Conservation (phyloP, 2,797 vertebrate species). For the Euthynnus affinis region DNA sequence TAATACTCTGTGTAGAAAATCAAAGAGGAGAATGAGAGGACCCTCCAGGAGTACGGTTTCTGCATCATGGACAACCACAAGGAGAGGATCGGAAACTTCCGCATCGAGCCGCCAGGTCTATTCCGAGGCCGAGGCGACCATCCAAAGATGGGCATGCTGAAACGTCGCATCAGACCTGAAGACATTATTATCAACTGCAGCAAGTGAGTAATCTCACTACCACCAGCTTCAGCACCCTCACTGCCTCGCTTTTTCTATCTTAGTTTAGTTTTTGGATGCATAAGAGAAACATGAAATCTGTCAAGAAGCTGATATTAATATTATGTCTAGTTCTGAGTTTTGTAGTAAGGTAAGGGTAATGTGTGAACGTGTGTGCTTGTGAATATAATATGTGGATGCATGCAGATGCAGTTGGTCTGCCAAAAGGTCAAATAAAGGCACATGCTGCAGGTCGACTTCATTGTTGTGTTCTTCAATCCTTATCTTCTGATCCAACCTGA, state of each 20-base stretch:
- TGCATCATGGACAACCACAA: conserved; percentile 98
- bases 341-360: background rate
- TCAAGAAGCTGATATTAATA: background rate
- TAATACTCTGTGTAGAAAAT: conserved; percentile 88
- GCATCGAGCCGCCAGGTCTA: conserved; percentile 94
- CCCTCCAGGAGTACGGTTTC: conserved; percentile 94
- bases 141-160: conserved; percentile 97
- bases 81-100: conserved; percentile 96
- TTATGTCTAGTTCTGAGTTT: conserved; percentile 15
- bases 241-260: background rate
- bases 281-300: background rate
- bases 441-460: background rate
- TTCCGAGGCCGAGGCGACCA: conserved; percentile 96
- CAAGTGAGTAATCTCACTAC: conserved; percentile 88
- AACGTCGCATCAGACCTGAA: conserved; percentile 92
- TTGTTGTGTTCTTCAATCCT: too few species aligned
- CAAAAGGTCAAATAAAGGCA: conserved; percentile 1
- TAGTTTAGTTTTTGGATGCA: background rate
- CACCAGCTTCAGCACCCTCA: background rate
- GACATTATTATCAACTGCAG: conserved; percentile 98
- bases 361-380: background rate
- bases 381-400: background rate
- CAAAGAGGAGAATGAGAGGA: conserved; percentile 93
- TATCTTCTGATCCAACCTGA: too few species aligned
- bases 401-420: background rate